Conservation (phyloP, 2,888 invertebrate genomes). For the Eledone cirrhosa region DNA sequence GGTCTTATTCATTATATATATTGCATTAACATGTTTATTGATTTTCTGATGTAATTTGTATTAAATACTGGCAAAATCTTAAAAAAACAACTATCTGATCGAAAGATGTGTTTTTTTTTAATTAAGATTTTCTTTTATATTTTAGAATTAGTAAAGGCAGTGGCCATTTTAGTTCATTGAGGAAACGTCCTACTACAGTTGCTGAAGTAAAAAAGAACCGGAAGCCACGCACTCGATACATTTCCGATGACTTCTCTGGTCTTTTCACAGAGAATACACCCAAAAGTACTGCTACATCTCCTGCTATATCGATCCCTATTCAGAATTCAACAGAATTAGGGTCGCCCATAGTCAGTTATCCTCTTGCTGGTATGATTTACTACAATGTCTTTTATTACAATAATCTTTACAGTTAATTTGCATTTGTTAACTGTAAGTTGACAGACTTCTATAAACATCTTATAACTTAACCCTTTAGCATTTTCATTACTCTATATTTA, state of each 20-base stretch:
- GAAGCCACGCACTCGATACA: conserved; percentile 40
- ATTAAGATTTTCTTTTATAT: background rate
- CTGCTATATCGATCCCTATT: conserved; percentile 43
- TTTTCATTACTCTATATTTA: no score
- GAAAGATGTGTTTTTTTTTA: background rate
- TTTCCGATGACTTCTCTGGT: conserved; percentile 46
- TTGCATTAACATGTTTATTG: no score
- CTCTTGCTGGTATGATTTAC: conserved; percentile 38
- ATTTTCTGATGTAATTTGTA: no score
- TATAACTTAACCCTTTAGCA: no score
- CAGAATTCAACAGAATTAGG: conserved; percentile 42
- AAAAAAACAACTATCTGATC: no score
- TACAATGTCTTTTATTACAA: background rate
- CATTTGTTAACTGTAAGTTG: no score
- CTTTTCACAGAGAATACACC: conserved; percentile 37
- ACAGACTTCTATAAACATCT: no score
- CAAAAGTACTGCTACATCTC: conserved; percentile 37
- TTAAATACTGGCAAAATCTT: no score
- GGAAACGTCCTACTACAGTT: conserved; percentile 40
- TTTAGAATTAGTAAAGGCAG: conserved; percentile 23
- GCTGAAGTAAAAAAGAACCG: conserved; percentile 44
- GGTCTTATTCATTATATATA: no score
- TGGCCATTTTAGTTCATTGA: conserved; percentile 18
- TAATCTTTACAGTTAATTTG: no score
- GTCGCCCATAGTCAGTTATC: conserved; percentile 44